Evolutionary conservation across 2,113 vertebrate species (phyloP).

Genomic region (Abramis brama): DNA sequence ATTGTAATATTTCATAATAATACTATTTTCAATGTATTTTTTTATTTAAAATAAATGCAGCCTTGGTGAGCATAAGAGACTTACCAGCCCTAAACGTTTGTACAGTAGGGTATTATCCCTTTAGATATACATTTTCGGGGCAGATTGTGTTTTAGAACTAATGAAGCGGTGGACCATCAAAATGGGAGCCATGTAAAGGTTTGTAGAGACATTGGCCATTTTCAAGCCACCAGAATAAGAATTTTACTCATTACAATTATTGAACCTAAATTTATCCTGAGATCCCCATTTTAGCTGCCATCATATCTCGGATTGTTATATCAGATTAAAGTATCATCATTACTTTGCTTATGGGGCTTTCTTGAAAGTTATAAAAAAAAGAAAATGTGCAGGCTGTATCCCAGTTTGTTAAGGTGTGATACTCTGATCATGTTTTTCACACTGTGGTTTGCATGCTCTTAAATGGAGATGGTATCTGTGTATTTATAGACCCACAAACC

Average conservation of each 20-base stretch:
- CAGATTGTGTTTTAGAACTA: background rate
- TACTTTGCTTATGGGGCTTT: background rate
- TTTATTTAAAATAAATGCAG: background rate
- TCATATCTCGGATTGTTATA: background rate
- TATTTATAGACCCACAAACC: background rate
- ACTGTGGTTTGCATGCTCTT: background rate
- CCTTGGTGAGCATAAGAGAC: background rate
- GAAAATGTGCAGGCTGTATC: background rate
- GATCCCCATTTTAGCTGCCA: background rate
- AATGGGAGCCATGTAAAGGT: background rate
- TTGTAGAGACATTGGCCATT: background rate
- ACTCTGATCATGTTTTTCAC: conserved; percentile 19
- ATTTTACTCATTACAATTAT: background rate
- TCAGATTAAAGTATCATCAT: background rate
- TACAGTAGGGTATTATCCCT: background rate
- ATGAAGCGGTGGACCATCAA: background rate
- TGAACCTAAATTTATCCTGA: background rate
- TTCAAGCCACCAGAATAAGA: background rate
- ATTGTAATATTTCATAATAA: background rate
- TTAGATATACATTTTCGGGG: too few species aligned
- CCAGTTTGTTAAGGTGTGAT: background rate
- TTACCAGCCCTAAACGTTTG: background rate
- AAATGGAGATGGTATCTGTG: background rate
- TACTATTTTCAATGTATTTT: background rate
- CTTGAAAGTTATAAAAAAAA: background rate